Evolutionary conservation across 2,888 invertebrate genomes (phyloP).

Genomic region (Onchidella celtica): DNA sequence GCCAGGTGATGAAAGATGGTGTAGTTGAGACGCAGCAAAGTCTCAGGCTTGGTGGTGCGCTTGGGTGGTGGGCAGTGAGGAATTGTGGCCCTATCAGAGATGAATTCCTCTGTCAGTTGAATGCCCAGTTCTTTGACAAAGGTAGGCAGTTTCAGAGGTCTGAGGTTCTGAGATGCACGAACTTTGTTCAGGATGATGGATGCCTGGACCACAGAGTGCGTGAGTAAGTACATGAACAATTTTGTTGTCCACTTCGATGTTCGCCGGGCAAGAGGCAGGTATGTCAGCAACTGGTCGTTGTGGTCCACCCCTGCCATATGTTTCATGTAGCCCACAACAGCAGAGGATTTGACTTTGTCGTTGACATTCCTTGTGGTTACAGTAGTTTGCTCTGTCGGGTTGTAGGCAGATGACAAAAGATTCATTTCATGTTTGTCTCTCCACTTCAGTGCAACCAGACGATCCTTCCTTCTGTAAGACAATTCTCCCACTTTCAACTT

Average conservation of each 20-base stretch:
- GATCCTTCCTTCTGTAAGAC: background rate
- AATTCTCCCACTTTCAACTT: background rate
- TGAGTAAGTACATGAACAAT: background rate
- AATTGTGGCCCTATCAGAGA: background rate
- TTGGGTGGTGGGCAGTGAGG: background rate
- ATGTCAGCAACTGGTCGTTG: background rate
- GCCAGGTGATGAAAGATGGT: background rate
- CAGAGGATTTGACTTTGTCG: background rate
- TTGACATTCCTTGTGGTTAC: background rate
- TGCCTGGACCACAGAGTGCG: background rate
- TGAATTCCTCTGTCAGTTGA: background rate
- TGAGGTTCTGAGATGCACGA: background rate
- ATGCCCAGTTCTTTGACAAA: constrained; percentile 15
- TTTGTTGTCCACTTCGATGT: background rate
- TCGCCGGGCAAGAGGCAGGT: background rate
- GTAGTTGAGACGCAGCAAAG: background rate
- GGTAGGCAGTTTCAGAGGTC: background rate
- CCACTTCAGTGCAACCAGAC: background rate
- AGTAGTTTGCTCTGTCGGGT: background rate
- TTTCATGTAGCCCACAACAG: background rate
- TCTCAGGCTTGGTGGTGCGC: background rate
- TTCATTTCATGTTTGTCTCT: background rate
- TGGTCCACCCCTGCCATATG: background rate
- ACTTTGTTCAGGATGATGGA: constrained; percentile 3
- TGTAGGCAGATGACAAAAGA: background rate